Base-by-base conservation (phyloP, 1,140 invertebrate species). In the Euwallacea similis region DNA sequence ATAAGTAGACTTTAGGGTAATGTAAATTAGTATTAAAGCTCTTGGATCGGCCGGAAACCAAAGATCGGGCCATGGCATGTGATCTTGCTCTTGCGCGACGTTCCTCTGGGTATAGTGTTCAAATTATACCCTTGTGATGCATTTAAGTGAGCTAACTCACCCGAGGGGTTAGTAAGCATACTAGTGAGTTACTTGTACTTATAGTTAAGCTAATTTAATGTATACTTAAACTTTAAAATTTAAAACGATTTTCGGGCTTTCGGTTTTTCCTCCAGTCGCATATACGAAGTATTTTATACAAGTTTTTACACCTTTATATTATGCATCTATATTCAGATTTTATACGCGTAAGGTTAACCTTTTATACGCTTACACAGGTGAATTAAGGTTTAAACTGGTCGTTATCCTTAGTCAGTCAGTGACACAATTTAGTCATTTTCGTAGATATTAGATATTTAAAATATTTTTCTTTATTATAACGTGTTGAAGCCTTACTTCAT, bases 91-190 rank as follows among this genome's bases (percentile, higher is more conserved):
- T 67, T 64, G 72, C 73, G 73, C 71, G 62, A 46, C 72, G 42
- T 73, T 67, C 76, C 69, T 69, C 74, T 71, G 70, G 75, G 76
- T 79, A 77, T 72, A 73, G 72, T 74, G 58, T 75, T 75, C 74
- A 44, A 65, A 76, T 76, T 70, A 61, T 77, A 79, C 75, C 72
- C 71, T 76, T 79, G 78, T 80, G 77, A 79, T 80, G 75, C 76
- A 73, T 78, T 71, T 77, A 78, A 79, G 73, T 75, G 71, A 79
- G 76, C 79, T 80, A 80, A 80, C 78, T 80, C 79, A 80, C 76
- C 76, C 68, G 65, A 63, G 69, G 69, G 69, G 68, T 71, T 74
- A 66, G 73, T 68, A 33, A 33, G 21, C 21, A 33, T 66, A 59
- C 44, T 66, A 74, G 53, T 71, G 64, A 71, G 65, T 71, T 70